Evolutionary conservation across 2,113 vertebrate species (phyloP).

Genomic region (Proterorhinus semilunaris): DNA sequence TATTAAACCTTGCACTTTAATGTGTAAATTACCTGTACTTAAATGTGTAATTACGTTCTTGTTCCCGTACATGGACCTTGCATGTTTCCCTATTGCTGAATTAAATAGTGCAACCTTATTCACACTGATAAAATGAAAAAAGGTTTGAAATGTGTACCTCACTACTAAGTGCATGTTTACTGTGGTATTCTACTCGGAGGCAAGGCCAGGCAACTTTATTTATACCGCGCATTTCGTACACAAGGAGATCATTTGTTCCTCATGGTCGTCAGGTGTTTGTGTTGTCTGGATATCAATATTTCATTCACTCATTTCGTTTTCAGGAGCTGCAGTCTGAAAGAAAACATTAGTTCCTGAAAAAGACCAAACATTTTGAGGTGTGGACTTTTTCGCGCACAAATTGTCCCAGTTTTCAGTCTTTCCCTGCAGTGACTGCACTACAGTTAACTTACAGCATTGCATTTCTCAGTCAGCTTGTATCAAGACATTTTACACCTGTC

Average conservation of each 20-base stretch:
- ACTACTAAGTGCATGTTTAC: constrained; percentile 41
- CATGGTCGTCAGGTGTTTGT: constrained; percentile 31
- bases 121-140: constrained; percentile 26
- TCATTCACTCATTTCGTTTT: constrained; percentile 21
- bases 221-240: no score
- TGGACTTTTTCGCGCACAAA: no score
- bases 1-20: no score
- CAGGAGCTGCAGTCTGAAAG: constrained; percentile 25
- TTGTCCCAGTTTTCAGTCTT: not conserved
- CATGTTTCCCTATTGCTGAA: no score
- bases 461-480: not conserved
- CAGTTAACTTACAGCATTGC: not conserved
- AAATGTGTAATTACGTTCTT: no score
- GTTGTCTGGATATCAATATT: constrained; percentile 40
- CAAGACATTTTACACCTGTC: not conserved
- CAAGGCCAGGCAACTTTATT: no score
- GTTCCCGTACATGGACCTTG: no score
- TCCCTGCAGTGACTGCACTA: not conserved
- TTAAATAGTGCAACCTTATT: no score
- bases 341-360: constrained; percentile 17
- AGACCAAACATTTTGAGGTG: not conserved
- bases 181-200: constrained; percentile 36
- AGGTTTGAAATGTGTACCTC: constrained; percentile 59
- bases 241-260: constrained; percentile 41
- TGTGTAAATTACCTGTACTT: no score